phyloP scores from a whole-genome alignment of 2,888 invertebrate genomes.

The Baccha elongata region DNA sequence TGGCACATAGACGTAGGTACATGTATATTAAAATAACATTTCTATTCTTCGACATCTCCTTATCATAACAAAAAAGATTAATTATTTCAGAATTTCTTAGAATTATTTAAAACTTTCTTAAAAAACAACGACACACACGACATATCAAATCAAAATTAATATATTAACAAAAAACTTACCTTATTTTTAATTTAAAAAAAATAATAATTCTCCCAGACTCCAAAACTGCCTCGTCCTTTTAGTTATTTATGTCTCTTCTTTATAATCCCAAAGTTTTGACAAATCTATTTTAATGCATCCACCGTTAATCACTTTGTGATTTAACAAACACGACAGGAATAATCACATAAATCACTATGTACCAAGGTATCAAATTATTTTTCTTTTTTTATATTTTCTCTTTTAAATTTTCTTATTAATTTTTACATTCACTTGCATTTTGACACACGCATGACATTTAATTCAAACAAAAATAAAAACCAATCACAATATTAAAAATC shows the following conservation, averaged over 20 bases:
- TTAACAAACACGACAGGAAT: constrained; percentile 14
- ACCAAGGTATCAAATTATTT: constrained; percentile 11
- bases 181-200: not conserved
- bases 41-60: too few relatives aligned
- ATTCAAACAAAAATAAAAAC: not conserved
- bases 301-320: constrained; percentile 58
- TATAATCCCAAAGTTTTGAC: constrained; percentile 66
- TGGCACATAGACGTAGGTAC: too few relatives aligned
- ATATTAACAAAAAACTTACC: too few relatives aligned
- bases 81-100: too few relatives aligned
- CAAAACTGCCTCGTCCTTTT: not conserved
- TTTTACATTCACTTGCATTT: constrained; percentile 44
- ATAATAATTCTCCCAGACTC: constrained; percentile 32
- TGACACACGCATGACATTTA: constrained; percentile 66
- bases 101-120: too few relatives aligned
- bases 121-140: too few relatives aligned
- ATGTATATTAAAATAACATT: too few relatives aligned
- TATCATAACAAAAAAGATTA: too few relatives aligned
- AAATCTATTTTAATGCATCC: constrained; percentile 42
- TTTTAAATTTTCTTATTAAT: constrained; percentile 18
- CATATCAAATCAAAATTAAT: too few relatives aligned
- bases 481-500: not conserved
- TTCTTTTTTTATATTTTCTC: constrained; percentile 8
- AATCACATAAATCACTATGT: constrained; percentile 35
- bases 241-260: constrained; percentile 17